These are phyloP conservation scores for Euglossa dilemma DNA, from an alignment of 1,140 invertebrate species.

Conservation along the genomic window DNA sequence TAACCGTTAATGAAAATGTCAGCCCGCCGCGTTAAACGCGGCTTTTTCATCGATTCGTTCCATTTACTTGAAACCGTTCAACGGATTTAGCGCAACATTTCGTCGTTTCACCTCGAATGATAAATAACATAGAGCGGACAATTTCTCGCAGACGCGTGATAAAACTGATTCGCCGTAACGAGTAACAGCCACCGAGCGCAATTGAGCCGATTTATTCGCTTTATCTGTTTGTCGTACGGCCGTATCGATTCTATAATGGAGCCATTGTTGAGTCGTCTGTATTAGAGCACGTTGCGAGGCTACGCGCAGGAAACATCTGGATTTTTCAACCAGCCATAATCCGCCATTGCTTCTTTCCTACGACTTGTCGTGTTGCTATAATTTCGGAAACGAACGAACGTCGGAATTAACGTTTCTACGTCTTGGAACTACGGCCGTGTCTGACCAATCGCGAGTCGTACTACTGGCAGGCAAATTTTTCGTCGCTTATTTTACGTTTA, in stretches of 20 bases:
- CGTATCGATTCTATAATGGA: not conserved
- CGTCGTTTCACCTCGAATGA: not conserved
- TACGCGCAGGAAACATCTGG: not conserved
- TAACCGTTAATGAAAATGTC: not conserved
- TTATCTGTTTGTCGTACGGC: not conserved
- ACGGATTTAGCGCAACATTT: not conserved
- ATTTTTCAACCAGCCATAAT: not conserved
- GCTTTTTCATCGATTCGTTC: not conserved
- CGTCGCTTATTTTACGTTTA: no score
- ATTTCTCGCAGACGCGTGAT: not conserved
- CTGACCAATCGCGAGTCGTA: slow-evolving; percentile 20
- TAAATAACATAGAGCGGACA: not conserved
- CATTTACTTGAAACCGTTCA: not conserved
- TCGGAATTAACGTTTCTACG: no score
- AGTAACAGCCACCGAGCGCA: not conserved
- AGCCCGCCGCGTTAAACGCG: not conserved
- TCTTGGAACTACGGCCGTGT: not conserved
- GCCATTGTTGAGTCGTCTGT: not conserved
- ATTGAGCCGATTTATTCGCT: slow-evolving; percentile 7
- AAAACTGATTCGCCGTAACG: slow-evolving; percentile 3
- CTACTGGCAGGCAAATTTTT: slow-evolving; percentile 6
- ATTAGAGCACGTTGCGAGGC: not conserved
- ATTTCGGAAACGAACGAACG: not conserved
- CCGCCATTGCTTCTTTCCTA: no score
- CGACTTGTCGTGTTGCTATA: no score